phyloP scores from a whole-genome alignment of 2,113 vertebrate species.

The Miniopterus natalensis region DNA sequence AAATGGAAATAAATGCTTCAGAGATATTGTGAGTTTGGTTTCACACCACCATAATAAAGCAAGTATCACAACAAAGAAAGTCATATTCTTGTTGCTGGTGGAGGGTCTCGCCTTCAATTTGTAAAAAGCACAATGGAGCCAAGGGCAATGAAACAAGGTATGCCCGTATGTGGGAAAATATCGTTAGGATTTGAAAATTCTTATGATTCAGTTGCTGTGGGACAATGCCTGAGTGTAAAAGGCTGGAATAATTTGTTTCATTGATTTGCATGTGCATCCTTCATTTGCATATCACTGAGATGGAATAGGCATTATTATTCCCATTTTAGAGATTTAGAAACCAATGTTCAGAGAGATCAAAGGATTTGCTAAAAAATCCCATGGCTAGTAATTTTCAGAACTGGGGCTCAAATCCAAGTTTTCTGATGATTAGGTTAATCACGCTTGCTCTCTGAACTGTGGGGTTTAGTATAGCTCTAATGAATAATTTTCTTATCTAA shows the following conservation, averaged over 20 bases:
- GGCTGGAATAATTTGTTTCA: not conserved
- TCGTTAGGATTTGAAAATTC: not conserved
- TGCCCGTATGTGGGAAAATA: not conserved
- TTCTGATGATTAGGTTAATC: constrained; percentile 20
- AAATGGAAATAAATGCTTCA: not conserved
- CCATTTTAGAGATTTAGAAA: constrained; percentile 19
- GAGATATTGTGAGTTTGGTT: not conserved
- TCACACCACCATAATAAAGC: not conserved
- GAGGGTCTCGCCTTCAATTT: not conserved
- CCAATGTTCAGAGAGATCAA: not conserved
- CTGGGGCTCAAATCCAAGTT: not conserved
- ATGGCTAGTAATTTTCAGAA: not conserved
- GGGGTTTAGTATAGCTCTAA: not conserved
- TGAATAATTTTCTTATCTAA: constrained; percentile 41
- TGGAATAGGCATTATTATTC: not conserved
- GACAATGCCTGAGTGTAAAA: not conserved
- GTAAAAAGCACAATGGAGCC: not conserved
- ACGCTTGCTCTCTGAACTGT: not conserved
- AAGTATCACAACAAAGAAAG: not conserved
- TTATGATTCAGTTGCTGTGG: not conserved
- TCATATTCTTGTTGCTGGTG: too few relatives aligned
- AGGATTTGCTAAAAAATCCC: not conserved
- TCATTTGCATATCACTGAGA: not conserved
- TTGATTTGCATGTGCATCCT: not conserved
- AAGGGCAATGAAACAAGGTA: not conserved